Evolutionary conservation across 2,797 vertebrate genomes (phyloP), one percentile per base, ranked within the genome.

Genomic region (Benthosema pterotum): DNA sequence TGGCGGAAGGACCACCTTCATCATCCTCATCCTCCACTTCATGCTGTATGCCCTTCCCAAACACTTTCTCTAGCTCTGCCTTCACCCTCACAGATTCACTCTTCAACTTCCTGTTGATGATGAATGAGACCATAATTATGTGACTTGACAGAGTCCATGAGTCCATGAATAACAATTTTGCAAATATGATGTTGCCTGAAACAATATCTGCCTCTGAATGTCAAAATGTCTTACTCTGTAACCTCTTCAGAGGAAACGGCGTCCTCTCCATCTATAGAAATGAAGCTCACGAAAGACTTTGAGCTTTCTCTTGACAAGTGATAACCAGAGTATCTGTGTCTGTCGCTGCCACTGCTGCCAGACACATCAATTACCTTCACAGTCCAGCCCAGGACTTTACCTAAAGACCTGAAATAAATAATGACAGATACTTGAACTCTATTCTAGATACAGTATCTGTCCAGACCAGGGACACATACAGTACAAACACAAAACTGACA

Each of bases 391-490:
- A 95, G 82, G 45, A n/a, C 78, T 0, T 74, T 65, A 45, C 82
- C 72, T 51, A 95, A 51, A 61, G 90, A 77, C 6, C 93, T 94
- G 84, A n/a, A 6, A 19, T 11, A 7, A 0, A 1, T 8, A n/a
- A 13, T 11, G 2, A 11, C 28, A 52, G 16, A 52, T 1, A 18
- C 12, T 1, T 18, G 15, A 16, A 52, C 32, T 38, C 32, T 38
- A 38, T 38, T 38, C 32, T 38, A 17, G 3, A 17, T 25, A 25
- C 22, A 25, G 22, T 52, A 18, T 13, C 45, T 13, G 13, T 46
- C 13, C 45, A 46, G 12, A 6, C 13, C 45, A 46, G 12, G n/a
- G 12, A 46, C 45, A 46, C 14, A 46, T 15, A 46, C 45, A 46
- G n/a, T 15, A 46, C 45, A 46, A 13, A 46, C 14, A 46, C 45